Base-by-base conservation (phyloP, 2,888 invertebrate species). In the Campopleginae sp. region DNA sequence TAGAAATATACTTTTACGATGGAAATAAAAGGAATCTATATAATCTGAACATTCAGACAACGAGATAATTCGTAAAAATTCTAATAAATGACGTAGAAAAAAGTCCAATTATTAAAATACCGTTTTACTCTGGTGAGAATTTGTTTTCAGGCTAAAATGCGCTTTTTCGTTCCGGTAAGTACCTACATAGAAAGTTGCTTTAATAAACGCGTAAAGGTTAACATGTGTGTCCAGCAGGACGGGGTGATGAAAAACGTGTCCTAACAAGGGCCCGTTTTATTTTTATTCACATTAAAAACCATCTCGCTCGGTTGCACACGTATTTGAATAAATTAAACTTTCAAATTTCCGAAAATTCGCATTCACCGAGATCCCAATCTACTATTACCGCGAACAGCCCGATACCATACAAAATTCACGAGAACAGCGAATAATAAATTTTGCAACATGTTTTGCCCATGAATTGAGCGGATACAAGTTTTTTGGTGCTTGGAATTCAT, bases 1-100 rank as follows among this genome's bases (percentile, higher is more conserved):
- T 65, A 68, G 8, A 68, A 68, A 68, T n/a, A 66, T 17, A 51
- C 2, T 46, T 51, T 58, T 27, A 14, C 4, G 7, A 68, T n/a
- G 14, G 44, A 44, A 23, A 66, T 8, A 42, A 66, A 66, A 66
- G 44, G 14, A 44, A 12, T 38, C 33, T 38, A n/a, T 46, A 46
- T 46, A 7, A 10, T 19, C 27, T 58, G 0, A 58, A 54, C 12
- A 23, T 54, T 5, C 12, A 27, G 27, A 23, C 10, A 27, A 58
- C 8, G 27, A 4, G 27, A 27, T 27, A 0, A 27, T 14, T 14
- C 10, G 0, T 3, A 54, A 2, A 2, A 2, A 58, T 58, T 1
- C 14, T 5, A 58, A 58, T 1, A 27, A 48, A 10, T 54, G 0
- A 54, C 23, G 27, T 12, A 54, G 31, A n/a, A 8, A n/a, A 63